Evolutionary conservation across 1,140 invertebrate species (phyloP).

Genomic region (Zaprionus camerounensis): DNA sequence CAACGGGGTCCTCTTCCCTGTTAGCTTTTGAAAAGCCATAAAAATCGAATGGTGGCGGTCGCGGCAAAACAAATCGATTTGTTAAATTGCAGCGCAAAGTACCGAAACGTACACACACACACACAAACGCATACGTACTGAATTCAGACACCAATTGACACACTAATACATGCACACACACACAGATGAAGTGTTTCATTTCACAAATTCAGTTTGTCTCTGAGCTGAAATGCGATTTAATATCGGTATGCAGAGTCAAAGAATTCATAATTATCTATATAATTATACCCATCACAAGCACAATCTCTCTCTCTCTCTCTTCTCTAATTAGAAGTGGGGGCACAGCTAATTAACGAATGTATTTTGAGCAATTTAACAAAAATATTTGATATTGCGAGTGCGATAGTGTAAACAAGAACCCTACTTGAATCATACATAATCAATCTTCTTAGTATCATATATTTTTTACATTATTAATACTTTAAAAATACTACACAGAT

Average conservation of each 20-base stretch:
- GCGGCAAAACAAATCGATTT: slow-evolving; percentile 76
- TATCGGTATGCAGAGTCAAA: background rate
- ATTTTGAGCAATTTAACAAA: no score
- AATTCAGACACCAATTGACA: background rate
- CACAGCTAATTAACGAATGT: no score
- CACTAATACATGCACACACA: background rate
- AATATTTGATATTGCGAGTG: no score
- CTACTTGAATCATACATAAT: no score
- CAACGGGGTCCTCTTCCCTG: slow-evolving; percentile 67
- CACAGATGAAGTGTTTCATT: background rate
- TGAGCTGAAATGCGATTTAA: background rate
- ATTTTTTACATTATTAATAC: no score
- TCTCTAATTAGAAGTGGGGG: no score
- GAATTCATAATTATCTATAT: background rate
- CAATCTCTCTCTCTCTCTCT: no score
- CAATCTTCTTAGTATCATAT: no score
- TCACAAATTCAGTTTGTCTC: background rate
- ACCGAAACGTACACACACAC: slow-evolving; percentile 46
- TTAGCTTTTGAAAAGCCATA: slow-evolving; percentile 77
- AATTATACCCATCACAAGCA: background rate
- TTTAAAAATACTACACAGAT: no score
- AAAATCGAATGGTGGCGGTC: slow-evolving; percentile 72
- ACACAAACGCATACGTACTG: background rate
- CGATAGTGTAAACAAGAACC: no score
- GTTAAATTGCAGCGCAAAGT: slow-evolving; percentile 79